Percentiles rank a stretch among this genome's conserved stretches.
Evolutionary conservation across 2,797 vertebrate genomes (phyloP).

Genomic region (Halcyon smyrnensis): DNA sequence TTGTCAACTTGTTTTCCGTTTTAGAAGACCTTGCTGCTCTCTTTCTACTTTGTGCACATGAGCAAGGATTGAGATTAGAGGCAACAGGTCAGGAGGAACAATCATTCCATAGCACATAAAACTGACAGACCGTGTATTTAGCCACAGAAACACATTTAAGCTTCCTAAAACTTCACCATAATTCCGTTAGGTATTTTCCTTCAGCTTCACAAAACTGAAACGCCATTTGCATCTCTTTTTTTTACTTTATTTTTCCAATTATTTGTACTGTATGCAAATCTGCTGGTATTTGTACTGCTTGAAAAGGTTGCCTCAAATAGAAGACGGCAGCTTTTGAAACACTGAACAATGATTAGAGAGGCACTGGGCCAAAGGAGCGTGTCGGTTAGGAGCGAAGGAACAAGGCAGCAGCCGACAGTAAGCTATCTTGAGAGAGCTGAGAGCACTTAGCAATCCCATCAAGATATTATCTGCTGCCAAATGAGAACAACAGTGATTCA

Average conservation of each 20-base stretch:
- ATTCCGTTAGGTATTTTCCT: conserved; percentile 55
- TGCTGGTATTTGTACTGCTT: conserved; percentile 56
- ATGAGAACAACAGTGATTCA: conserved; percentile 60
- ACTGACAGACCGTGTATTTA: background rate
- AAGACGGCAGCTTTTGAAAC: conserved; percentile 71
- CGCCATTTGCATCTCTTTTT: background rate
- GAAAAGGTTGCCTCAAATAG: conserved; percentile 57
- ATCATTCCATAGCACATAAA: background rate
- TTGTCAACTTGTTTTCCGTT: conserved; percentile 21
- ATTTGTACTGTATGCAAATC: conserved; percentile 70
- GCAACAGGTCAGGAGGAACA: background rate
- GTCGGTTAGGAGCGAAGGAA: conserved; percentile 31
- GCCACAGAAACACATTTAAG: conserved; percentile 52
- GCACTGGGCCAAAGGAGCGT: conserved; percentile 63
- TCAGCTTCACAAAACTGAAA: conserved; percentile 62
- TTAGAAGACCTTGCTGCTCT: conserved; percentile 1
- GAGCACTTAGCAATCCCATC: conserved; percentile 53
- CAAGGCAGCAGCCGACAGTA: conserved; percentile 12
- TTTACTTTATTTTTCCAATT: conserved; percentile 54
- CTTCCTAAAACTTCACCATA: conserved; percentile 28
- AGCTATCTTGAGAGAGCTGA: conserved; percentile 59
- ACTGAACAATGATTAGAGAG: conserved; percentile 76
- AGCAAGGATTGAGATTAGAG: background rate
- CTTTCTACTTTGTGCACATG: background rate
- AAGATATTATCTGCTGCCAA: conserved; percentile 61